These are phyloP conservation scores for Ramphastos sulfuratus DNA, from an alignment of 2,113 vertebrate genomes.

Conservation along the genomic window DNA sequence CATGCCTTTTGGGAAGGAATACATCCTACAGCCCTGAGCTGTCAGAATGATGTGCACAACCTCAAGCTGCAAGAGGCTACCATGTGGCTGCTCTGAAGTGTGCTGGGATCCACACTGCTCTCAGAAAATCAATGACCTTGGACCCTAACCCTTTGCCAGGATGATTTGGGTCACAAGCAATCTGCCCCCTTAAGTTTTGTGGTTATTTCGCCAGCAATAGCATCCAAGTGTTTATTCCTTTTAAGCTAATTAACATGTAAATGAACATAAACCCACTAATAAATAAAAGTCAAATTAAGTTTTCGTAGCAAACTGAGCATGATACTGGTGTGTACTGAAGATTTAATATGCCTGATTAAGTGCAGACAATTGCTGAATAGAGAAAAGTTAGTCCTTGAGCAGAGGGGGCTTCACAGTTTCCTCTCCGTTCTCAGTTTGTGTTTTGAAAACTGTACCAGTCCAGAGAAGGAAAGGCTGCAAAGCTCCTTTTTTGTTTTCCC, in stretches of 20 bases:
- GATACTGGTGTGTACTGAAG: background rate
- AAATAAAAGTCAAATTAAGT: constrained; percentile 13
- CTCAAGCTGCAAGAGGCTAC: background rate
- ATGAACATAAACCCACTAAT: background rate
- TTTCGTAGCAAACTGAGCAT: constrained; percentile 9
- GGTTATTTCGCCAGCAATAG: background rate
- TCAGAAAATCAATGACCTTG: background rate
- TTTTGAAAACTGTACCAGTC: background rate
- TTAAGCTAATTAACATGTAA: background rate
- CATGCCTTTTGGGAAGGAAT: fast-evolving
- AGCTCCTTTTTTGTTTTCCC: background rate
- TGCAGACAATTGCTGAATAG: background rate
- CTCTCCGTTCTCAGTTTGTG: background rate
- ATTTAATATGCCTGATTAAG: background rate
- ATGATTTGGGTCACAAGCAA: background rate
- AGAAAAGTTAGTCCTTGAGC: background rate
- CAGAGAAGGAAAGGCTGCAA: background rate
- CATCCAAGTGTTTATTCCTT: background rate
- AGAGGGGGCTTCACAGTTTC: background rate
- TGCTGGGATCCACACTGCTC: background rate
- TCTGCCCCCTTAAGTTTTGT: background rate
- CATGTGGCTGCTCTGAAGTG: background rate
- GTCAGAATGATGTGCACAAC: background rate
- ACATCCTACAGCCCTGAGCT: background rate
- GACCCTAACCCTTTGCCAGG: background rate